Conservation (phyloP, 2,113 vertebrate genomes). For the Chrysochloris asiatica region DNA sequence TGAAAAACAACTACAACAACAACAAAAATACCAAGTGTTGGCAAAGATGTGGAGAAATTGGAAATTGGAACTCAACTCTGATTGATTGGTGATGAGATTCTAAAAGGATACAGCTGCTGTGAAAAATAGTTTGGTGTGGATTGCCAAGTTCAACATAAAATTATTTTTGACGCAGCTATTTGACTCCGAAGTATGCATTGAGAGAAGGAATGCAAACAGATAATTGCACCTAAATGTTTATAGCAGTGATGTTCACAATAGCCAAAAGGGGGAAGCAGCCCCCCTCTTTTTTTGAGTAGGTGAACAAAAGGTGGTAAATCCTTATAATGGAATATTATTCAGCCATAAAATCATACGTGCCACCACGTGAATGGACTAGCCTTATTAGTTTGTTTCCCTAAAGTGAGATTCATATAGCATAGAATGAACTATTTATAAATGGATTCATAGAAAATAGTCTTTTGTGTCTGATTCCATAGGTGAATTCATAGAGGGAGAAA, state of each 20-base stretch:
- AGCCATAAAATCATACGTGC: not conserved
- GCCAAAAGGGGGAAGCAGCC: not conserved
- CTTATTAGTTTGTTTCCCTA: too few species aligned
- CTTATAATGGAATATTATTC: not conserved
- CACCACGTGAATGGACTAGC: not conserved
- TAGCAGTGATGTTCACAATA: not conserved
- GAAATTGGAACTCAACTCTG: too few species aligned
- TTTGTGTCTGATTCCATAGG: too few species aligned
- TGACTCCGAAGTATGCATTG: not conserved
- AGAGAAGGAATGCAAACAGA: too few species aligned
- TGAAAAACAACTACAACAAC: not conserved
- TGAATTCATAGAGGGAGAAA: not conserved
- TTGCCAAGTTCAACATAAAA: not conserved
- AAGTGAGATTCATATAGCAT: too few species aligned
- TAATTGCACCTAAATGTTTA: not conserved
- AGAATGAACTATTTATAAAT: too few species aligned
- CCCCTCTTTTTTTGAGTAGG: too few species aligned
- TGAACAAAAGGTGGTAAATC: too few species aligned
- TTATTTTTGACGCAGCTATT: not conserved
- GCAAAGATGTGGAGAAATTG: not conserved
- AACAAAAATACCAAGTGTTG: not conserved
- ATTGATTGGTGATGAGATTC: not conserved
- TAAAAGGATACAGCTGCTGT: not conserved
- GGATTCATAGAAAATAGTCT: too few species aligned
- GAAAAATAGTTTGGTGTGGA: not conserved